A percentile compares a stretch with the other conserved stretches of the same genome.
These are phyloP conservation scores for Coracias cyanogaster DNA, from an alignment of 2,797 vertebrate genomes.

Conservation along the genomic window DNA sequence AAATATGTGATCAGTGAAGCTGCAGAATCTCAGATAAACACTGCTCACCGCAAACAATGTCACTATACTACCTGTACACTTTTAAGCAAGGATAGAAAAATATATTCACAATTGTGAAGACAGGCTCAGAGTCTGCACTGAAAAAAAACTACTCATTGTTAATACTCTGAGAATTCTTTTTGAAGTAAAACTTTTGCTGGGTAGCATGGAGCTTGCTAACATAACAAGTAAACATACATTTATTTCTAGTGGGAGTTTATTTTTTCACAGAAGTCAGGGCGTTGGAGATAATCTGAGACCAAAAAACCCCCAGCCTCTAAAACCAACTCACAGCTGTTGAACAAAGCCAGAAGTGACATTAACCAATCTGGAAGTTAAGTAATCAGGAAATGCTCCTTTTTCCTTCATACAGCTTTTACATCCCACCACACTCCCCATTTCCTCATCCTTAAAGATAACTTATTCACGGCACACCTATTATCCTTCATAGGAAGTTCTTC, in stretches of 20 bases:
- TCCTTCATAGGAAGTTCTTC: conserved; percentile 60
- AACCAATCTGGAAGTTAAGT: conserved; percentile 1
- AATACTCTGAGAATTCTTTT: neutral
- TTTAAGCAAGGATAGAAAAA: neutral
- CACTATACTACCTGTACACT: neutral
- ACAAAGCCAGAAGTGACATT: neutral
- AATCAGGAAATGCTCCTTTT: conserved; percentile 43
- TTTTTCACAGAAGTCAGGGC: neutral
- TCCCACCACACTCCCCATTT: conserved; percentile 35
- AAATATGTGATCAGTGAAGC: neutral
- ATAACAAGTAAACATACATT: neutral
- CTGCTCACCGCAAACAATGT: neutral
- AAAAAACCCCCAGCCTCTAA: fast-evolving
- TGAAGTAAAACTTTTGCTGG: neutral
- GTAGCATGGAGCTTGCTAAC: neutral
- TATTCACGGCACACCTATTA: conserved; percentile 52
- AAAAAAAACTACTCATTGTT: neutral
- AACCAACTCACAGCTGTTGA: neutral
- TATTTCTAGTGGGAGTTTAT: neutral
- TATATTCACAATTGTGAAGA: neutral
- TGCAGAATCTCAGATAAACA: neutral
- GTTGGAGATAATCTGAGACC: neutral
- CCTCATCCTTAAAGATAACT: conserved; percentile 51
- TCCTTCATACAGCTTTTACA: neutral
- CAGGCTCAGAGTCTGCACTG: neutral